These are phyloP conservation scores for Drosophila pseudoananassae DNA, from an alignment of 1,140 invertebrate genomes.

Conservation along the genomic window DNA sequence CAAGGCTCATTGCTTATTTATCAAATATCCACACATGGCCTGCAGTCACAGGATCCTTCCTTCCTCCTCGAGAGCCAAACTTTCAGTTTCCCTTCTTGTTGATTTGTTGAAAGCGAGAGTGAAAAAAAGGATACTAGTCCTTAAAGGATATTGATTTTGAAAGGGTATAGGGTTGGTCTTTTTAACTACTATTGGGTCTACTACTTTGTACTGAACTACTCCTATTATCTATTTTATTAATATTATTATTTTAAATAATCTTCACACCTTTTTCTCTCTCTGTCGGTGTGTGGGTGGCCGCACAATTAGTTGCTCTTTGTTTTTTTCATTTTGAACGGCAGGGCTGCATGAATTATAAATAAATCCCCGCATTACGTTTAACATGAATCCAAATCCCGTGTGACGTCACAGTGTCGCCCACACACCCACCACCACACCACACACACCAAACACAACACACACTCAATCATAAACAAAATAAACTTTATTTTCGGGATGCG, in stretches of 20 bases:
- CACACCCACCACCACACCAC: constrained; percentile 4
- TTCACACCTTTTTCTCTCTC: not conserved
- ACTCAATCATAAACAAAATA: constrained; percentile 13
- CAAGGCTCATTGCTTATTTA: constrained; percentile 77
- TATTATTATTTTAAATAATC: constrained; percentile 1
- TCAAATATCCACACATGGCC: constrained; percentile 73
- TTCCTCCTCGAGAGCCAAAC: not conserved
- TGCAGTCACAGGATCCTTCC: constrained; percentile 19
- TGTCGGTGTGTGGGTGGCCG: constrained; percentile 45
- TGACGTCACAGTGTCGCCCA: constrained; percentile 62
- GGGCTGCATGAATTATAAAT: constrained; percentile 66
- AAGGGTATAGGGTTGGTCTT: no score
- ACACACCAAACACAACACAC: not conserved
- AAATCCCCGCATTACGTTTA: constrained; percentile 67
- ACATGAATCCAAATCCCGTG: constrained; percentile 59
- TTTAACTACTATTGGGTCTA: no score
- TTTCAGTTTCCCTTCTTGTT: constrained; percentile 7
- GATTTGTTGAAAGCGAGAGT: constrained; percentile 23
- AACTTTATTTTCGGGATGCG: constrained; percentile 29
- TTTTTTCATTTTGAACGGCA: constrained; percentile 34
- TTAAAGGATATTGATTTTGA: not conserved
- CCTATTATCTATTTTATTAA: not conserved
- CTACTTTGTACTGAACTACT: no score
- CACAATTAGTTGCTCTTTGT: constrained; percentile 66
- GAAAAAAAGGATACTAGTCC: not conserved